A percentile compares a stretch with the other conserved stretches of the same genome.
Conservation (phyloP, 2,888 invertebrate genomes). For the Mechanitis messenoides region DNA sequence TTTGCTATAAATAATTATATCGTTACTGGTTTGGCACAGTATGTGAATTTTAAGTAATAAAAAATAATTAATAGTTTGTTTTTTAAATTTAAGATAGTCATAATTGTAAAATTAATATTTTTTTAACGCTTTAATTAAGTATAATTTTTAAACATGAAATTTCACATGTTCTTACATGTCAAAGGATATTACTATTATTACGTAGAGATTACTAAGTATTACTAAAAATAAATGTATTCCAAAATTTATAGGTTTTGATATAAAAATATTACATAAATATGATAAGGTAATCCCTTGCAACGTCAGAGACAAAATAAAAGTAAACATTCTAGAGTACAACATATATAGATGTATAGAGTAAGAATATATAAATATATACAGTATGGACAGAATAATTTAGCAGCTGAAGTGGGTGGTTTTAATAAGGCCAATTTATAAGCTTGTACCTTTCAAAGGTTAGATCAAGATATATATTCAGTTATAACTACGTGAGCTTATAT, state of each 20-base stretch:
- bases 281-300: too few relatives aligned
- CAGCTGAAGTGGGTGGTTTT: slow-evolving; percentile 26
- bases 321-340: too few relatives aligned
- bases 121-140: neutral
- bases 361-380: neutral
- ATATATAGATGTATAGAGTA: neutral
- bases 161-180: neutral
- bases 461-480: slow-evolving; percentile 29
- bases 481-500: slow-evolving; percentile 21
- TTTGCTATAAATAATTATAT: neutral
- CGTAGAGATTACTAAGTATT: too few relatives aligned
- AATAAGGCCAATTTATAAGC: slow-evolving; percentile 33
- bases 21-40: neutral
- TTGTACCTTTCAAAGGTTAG: slow-evolving; percentile 36
- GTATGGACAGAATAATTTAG: neutral
- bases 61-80: too few relatives aligned
- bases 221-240: too few relatives aligned
- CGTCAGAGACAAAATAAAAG: too few relatives aligned
- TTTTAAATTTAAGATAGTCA: too few relatives aligned
- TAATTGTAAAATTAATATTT: neutral
- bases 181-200: neutral
- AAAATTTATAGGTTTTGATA: too few relatives aligned
- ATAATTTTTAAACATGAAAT: neutral
- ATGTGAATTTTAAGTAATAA: neutral
- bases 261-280: too few relatives aligned